A percentile compares a stretch with the other conserved stretches of the same genome.
Conservation (phyloP, 1,140 invertebrate species). For the Portunus trituberculatus region DNA sequence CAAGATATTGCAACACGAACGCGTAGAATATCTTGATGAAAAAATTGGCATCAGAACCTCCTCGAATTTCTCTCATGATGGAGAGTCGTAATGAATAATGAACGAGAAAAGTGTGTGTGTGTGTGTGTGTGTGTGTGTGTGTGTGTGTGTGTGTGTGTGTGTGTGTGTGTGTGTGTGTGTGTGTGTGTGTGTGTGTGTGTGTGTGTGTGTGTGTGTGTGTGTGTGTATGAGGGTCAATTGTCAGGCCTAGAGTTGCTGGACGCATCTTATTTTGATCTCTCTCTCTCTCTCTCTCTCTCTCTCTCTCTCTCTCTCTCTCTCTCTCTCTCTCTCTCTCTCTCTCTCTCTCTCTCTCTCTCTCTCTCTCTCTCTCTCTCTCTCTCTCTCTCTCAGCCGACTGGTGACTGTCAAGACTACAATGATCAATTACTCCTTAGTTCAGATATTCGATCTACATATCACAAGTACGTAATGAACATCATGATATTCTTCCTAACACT, state of each 20-base stretch:
- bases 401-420: no score
- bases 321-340: constrained; percentile 32
- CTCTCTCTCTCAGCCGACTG: no score
- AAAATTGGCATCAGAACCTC: background rate
- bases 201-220: constrained; percentile 55
- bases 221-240: constrained; percentile 20
- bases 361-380: background rate
- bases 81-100: background rate
- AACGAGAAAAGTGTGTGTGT: background rate
- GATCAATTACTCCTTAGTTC: no score
- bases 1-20: background rate
- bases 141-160: constrained; percentile 49
- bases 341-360: constrained; percentile 44
- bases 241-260: background rate
- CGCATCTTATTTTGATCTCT: background rate
- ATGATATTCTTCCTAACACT: no score
- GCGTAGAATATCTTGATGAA: background rate
- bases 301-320: background rate
- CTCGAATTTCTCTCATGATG: background rate
- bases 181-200: constrained; percentile 54
- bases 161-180: constrained; percentile 50
- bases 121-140: constrained; percentile 50
- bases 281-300: background rate
- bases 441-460: no score
- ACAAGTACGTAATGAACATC: no score